Evolutionary conservation across 2,888 invertebrate species (phyloP).

Genomic region (Tetragonula carbonaria): DNA sequence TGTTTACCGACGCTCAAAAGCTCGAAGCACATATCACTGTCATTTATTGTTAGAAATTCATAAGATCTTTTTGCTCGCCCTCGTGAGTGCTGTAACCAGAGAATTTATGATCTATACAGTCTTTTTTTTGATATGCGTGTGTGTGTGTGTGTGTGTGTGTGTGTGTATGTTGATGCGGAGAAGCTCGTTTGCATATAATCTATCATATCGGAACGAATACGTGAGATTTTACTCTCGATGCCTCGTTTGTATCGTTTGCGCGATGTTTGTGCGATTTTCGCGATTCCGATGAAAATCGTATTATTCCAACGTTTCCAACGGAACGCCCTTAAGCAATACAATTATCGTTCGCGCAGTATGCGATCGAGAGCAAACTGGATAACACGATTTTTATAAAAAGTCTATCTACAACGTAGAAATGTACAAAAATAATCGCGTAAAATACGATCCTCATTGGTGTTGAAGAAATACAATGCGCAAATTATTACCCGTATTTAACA

Average conservation of each 20-base stretch:
- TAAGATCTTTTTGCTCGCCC: not conserved
- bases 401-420: not conserved
- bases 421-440: not conserved
- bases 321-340: not conserved
- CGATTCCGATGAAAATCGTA: not conserved
- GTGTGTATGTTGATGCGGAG: not conserved
- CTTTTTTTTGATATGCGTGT: not conserved
- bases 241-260: not conserved
- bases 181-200: slow-evolving; percentile 3
- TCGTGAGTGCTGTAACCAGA: not conserved
- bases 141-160: not conserved
- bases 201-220: not conserved
- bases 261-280: not conserved
- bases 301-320: not conserved
- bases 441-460: not conserved
- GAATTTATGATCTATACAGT: slow-evolving; percentile 11
- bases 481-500: not conserved
- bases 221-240: not conserved
- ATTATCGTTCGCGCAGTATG: not conserved
- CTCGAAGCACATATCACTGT: slow-evolving; percentile 19
- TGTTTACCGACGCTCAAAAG: slow-evolving; percentile 3
- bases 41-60: slow-evolving; percentile 28
- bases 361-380: not conserved
- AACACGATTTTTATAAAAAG: not conserved
- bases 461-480: not conserved